Conservation (phyloP, 2,113 vertebrate genomes). For the Mandrillus leucophaeus region DNA sequence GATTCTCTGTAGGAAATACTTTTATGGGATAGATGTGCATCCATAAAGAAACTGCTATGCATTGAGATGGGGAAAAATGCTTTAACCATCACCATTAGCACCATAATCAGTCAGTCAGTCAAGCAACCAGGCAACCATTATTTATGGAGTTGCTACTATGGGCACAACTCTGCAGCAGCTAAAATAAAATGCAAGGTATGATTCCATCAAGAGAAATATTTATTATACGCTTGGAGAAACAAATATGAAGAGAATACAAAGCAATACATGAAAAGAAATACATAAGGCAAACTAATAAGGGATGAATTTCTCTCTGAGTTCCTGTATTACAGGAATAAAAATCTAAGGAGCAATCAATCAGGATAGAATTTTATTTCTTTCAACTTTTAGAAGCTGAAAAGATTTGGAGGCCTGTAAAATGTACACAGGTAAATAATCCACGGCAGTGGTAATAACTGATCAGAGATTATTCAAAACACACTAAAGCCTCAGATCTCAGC, state of each 20-base stretch:
- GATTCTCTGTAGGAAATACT: slow-evolving; percentile 42
- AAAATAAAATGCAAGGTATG: neutral
- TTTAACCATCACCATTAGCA: neutral
- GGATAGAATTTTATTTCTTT: neutral
- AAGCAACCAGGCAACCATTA: neutral
- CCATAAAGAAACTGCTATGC: neutral
- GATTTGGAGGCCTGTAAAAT: neutral
- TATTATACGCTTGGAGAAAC: neutral
- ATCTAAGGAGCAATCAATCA: neutral
- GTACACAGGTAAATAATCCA: neutral
- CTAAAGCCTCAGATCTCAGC: neutral
- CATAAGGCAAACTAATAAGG: neutral
- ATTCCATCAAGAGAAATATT: neutral
- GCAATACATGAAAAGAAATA: neutral
- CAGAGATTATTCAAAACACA: neutral
- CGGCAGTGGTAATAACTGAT: neutral
- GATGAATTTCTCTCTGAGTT: neutral
- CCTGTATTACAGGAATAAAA: neutral
- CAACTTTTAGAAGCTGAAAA: neutral
- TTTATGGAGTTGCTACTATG: neutral
- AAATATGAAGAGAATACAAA: neutral
- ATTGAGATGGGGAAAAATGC: neutral
- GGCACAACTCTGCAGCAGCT: neutral
- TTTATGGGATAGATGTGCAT: neutral
- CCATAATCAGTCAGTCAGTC: too few species aligned